A percentile compares a stretch with the other conserved stretches of the same genome.
These are phyloP conservation scores for Podarcis muralis DNA, from an alignment of 2,113 vertebrate species.

Conservation along the genomic window DNA sequence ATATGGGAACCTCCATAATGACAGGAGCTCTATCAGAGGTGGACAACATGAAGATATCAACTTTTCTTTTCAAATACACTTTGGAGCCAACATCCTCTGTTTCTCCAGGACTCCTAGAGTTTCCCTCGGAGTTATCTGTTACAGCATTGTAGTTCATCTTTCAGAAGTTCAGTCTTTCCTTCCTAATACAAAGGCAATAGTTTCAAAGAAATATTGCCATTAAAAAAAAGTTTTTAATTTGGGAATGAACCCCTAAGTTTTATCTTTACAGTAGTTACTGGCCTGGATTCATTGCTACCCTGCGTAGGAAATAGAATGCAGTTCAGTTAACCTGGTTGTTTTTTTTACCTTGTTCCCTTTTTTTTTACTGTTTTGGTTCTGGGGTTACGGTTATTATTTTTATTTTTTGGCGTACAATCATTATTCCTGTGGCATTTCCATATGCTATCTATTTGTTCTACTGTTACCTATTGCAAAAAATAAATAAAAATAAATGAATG, in stretches of 20 bases:
- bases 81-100: constrained; percentile 74
- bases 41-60: constrained; percentile 75
- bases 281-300: constrained; percentile 60
- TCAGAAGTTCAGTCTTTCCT: constrained; percentile 73
- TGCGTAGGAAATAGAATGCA: constrained; percentile 47
- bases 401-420: constrained; percentile 60
- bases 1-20: constrained; percentile 75
- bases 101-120: constrained; percentile 70
- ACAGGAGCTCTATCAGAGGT: constrained; percentile 78
- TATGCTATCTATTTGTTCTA: constrained; percentile 66
- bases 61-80: constrained; percentile 76
- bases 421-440: constrained; percentile 65
- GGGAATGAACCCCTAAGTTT: constrained; percentile 61
- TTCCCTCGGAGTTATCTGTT: constrained; percentile 77
- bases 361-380: constrained; percentile 53
- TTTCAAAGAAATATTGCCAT: constrained; percentile 75
- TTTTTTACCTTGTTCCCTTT: constrained; percentile 50
- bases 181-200: constrained; percentile 73
- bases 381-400: constrained; percentile 13
- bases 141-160: constrained; percentile 69
- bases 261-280: constrained; percentile 55
- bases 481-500: constrained; percentile 50
- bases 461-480: constrained; percentile 69
- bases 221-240: constrained; percentile 60
- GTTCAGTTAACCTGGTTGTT: constrained; percentile 47